Evolutionary conservation across 2,797 vertebrate genomes (phyloP), one percentile per base, ranked within the genome.

Genomic region (Falco biarmicus): DNA sequence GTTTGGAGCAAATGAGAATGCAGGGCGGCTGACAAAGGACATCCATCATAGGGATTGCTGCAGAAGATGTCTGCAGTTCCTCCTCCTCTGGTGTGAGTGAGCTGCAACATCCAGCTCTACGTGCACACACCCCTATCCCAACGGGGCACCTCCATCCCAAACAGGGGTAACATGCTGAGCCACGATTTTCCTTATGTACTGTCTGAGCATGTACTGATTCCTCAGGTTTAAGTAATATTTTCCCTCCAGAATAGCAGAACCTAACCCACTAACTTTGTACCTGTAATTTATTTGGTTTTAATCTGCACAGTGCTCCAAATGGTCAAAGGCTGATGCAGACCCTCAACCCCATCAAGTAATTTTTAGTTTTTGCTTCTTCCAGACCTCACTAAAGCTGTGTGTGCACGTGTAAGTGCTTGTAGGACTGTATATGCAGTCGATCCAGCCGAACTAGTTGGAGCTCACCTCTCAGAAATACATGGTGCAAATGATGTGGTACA

Each of bases 141-240:
- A 1, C 15, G 2, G 1, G 21, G 54, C 29, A 12, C 31, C 25
- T 64, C 79, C 1, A 0, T 48, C 39, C 74, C 78, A 76, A 18
- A 34, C 18, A 11, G 34, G 47, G 14, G 19, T 47, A 11, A 24
- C 32, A 0, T 4, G 15, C 68, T 48, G 28, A 65, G 63, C 37
- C 53, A 26, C 0, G 0, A 7, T 24, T 76, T 69, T 70, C 45
- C 41, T 28, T 7, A 4, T 7, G 6, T 16, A 5, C 48, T n/a
- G 8, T 21, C 26, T 53, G 45, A 78, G 59, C 54, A 54, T 32
- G 3, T 37, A 25, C 41, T 3, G 8, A 19, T 69, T 82, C 29
- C 43, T 69, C 21, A 19, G 5, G 31, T 37, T 57, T 48, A 79
- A 43, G 18, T 12, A 22, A 8, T 39, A 6, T 2, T 60, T 71